Evolutionary conservation across 2,797 vertebrate genomes (phyloP), one percentile per base, ranked within the genome.

Genomic region (Rhodeus uyekii): DNA sequence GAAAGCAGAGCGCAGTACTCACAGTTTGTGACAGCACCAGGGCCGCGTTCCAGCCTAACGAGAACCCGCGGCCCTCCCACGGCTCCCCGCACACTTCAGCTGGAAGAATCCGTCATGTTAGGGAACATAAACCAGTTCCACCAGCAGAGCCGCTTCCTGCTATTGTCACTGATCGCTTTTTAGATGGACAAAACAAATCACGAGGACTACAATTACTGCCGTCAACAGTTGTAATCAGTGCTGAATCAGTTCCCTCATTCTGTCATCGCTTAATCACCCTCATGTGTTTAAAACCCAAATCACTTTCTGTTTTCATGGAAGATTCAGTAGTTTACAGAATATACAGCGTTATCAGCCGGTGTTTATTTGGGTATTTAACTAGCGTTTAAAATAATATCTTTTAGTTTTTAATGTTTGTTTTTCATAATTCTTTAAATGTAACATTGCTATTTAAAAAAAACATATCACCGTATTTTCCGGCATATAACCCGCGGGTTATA

Each of bases 1-100:
- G 90, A 93, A 90, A 92, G 65, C 81, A 85, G 84, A 82, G 72
- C 73, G 34, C 75, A 82, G 69, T 27, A 39, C 76, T 84, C 82
- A 74, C 39, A 80, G 53, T 84, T 69, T 60, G 48, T 87, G 86
- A 80, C 79, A 84, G 83, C 79, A 3, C 50, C 34, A 84, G 76
- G 80, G 81, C 69, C 44, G 44, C 36, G 76, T 79, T 85, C 75
- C 81, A 83, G 61, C 58, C 76, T 71, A 80, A 77, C 81, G 36
- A 58, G 13, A 71, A 44, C 48, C 24, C 22, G 18, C n/a, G 10
- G 32, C n/a, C 34, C 74, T 76, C 64, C 71, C n/a, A 42, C 69
- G 34, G 34, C 74, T 67, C 34, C 74, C 44, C 13, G n/a, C 77
- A 46, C 83, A 80, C 53, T 69, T 80, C 39, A 71, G 22, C 64